Percentiles rank a stretch among this genome's conserved stretches.
These are phyloP conservation scores for Calameuta pallipes DNA, from an alignment of 2,888 invertebrate species.

Conservation along the genomic window DNA sequence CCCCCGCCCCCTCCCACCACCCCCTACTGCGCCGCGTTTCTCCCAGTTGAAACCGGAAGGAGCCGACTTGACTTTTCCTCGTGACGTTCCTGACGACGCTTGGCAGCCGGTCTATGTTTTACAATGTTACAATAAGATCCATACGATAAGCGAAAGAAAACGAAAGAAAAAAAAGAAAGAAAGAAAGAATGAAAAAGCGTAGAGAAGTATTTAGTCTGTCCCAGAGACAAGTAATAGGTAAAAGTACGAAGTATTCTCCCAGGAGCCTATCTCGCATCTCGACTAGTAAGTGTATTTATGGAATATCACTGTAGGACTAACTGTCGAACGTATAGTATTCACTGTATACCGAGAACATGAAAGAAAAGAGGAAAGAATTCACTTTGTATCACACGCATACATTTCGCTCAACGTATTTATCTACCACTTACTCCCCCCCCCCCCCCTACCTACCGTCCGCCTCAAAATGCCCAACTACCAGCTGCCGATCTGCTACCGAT, in stretches of 20 bases:
- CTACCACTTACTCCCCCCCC: background rate
- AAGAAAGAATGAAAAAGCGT: background rate
- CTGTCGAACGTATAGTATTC: conserved; percentile 27
- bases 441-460: background rate
- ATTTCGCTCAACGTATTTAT: conserved; percentile 9
- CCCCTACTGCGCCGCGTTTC: no score
- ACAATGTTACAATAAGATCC: background rate
- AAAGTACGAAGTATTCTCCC: conserved; percentile 5
- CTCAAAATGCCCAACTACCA: conserved; percentile 2
- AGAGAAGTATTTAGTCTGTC: conserved; percentile 8
- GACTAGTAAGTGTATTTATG: conserved; percentile 31
- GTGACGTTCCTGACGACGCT: background rate
- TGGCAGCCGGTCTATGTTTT: conserved; percentile 2
- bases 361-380: conserved; percentile 16
- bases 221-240: conserved; percentile 1
- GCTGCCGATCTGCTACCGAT: no score
- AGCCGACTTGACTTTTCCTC: no score
- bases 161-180: no score
- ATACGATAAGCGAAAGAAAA: conserved; percentile 3
- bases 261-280: conserved; percentile 21
- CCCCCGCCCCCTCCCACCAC: no score
- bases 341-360: conserved; percentile 24
- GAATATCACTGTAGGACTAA: conserved; percentile 29
- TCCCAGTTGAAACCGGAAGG: no score
- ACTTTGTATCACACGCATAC: conserved; percentile 16